Percentiles rank a stretch among this genome's conserved stretches.
phyloP scores from a whole-genome alignment of 2,797 vertebrate species.

The Chelon labrosus region DNA sequence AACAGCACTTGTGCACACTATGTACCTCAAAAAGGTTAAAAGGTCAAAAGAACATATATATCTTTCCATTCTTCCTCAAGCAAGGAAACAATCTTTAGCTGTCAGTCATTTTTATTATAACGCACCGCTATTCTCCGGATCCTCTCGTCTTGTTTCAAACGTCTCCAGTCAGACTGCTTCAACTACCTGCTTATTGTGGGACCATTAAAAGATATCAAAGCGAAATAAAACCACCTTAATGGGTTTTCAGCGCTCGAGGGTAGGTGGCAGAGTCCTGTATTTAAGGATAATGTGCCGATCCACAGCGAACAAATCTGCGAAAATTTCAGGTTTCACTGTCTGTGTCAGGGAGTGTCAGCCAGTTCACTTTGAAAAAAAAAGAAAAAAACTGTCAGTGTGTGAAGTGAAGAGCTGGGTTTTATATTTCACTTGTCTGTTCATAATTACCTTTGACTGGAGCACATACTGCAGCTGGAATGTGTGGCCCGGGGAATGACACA shows the following conservation, averaged over 20 bases:
- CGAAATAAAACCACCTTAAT: slow-evolving; percentile 75
- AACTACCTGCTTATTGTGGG: slow-evolving; percentile 59
- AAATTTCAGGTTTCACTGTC: slow-evolving; percentile 75
- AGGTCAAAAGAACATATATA: slow-evolving; percentile 45
- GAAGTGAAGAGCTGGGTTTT: slow-evolving; percentile 42
- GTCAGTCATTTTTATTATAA: slow-evolving; percentile 16
- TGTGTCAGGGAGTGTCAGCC: slow-evolving; percentile 64
- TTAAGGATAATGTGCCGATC: slow-evolving; percentile 84
- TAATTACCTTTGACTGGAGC: slow-evolving; percentile 48
- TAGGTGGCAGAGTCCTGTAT: slow-evolving; percentile 77
- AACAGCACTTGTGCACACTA: slow-evolving; percentile 22
- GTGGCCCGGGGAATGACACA: slow-evolving; percentile 10
- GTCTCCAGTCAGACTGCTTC: slow-evolving; percentile 26
- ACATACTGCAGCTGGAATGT: slow-evolving; percentile 1
- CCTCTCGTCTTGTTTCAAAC: slow-evolving; percentile 19
- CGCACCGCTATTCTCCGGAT: slow-evolving; percentile 21
- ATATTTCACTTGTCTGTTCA: slow-evolving; percentile 43
- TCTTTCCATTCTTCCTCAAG: not conserved
- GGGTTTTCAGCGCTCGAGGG: slow-evolving; percentile 71
- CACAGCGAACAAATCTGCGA: slow-evolving; percentile 63
- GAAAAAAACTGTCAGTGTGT: slow-evolving; percentile 32
- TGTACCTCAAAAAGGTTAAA: slow-evolving; percentile 60
- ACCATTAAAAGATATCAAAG: slow-evolving; percentile 78
- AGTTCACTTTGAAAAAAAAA: slow-evolving; percentile 61
- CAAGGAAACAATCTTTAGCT: slow-evolving; percentile 7